Evolutionary conservation across 1,140 invertebrate genomes (phyloP), one percentile per base, ranked within the genome.

Genomic region (Ylistrum balloti): DNA sequence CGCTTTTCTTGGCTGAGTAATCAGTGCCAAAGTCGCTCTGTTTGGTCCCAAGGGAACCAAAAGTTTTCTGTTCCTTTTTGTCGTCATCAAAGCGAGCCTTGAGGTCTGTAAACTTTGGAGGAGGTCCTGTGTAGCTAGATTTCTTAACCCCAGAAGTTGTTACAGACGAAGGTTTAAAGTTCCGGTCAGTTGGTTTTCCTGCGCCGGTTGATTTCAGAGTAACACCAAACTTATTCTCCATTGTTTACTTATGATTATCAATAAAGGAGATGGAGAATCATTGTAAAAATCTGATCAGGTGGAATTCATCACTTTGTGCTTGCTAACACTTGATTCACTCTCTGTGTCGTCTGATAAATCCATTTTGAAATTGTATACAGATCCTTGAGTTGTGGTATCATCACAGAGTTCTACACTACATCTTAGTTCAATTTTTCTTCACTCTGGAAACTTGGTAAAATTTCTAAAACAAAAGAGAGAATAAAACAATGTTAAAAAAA

Each of bases 221-320:
- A 11, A 74, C 56, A 74, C 56, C 56, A 74, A 74, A 74, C 56
- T 74, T 74, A 28, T 74, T 74, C 56, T 74, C 56, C 56, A 74
- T 74, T 74, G 56, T n/a, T n/a, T 74, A 28, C 15, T 74, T 28
- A 17, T 28, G 22, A 74, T 28, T 74, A 28, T n/a, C 13, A 28
- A n/a, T 74, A 9, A 17, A 28, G 22, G 5, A 9, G 5, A 11
- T 74, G 5, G 5, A 74, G 2, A 7, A 17, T 28, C 22, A 28
- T 74, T 74, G 56, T n/a, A n/a, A 28, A 74, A n/a, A 28, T 74
- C 0, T 74, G 7, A 28, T 74, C n/a, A n/a, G n/a, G 2, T 28
- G n/a, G n/a, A 74, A 74, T n/a, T 74, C 1, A 28, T 28, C 1
- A 74, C 5, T 28, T 74, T 28, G 22, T 74, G 1, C 22, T 74